Conservation (phyloP, 1,140 invertebrate species). For the Tenebrio molitor region DNA sequence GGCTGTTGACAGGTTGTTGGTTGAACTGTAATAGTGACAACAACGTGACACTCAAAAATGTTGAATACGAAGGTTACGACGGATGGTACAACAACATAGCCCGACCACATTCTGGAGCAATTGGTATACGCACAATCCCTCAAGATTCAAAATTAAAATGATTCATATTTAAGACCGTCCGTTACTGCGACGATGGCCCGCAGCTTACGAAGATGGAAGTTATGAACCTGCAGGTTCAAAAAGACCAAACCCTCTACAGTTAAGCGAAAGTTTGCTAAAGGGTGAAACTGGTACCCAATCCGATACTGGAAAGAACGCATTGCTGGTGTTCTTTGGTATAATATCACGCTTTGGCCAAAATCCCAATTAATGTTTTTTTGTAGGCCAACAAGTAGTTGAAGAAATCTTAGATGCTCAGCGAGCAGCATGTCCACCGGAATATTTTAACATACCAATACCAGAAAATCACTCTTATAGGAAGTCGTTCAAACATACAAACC, state of each 20-base stretch:
- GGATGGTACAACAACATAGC: constrained; percentile 79
- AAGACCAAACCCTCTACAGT: constrained; percentile 71
- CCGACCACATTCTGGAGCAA: constrained; percentile 71
- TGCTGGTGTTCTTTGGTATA: constrained; percentile 77
- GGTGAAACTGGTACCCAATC: constrained; percentile 68
- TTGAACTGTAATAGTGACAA: background rate
- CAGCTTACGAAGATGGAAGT: constrained; percentile 76
- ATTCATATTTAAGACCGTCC: constrained; percentile 68
- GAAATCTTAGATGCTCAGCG: constrained; percentile 75
- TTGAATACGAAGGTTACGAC: constrained; percentile 73
- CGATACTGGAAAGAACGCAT: constrained; percentile 73
- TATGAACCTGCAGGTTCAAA: constrained; percentile 68
- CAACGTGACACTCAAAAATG: constrained; percentile 58
- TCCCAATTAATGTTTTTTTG: constrained; percentile 32
- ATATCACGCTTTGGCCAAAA: background rate
- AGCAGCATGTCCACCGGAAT: constrained; percentile 72
- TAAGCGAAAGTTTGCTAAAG: constrained; percentile 71
- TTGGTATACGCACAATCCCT: constrained; percentile 63
- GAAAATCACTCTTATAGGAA: constrained; percentile 64
- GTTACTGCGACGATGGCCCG: constrained; percentile 71
- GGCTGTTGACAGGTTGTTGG: constrained; percentile 47
- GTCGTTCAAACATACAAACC: constrained; percentile 64
- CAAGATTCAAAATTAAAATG: background rate
- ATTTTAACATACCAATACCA: constrained; percentile 72
- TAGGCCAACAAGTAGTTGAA: constrained; percentile 76